Conservation (phyloP, 2,797 vertebrate species). For the Petrocephalus sullivani region DNA sequence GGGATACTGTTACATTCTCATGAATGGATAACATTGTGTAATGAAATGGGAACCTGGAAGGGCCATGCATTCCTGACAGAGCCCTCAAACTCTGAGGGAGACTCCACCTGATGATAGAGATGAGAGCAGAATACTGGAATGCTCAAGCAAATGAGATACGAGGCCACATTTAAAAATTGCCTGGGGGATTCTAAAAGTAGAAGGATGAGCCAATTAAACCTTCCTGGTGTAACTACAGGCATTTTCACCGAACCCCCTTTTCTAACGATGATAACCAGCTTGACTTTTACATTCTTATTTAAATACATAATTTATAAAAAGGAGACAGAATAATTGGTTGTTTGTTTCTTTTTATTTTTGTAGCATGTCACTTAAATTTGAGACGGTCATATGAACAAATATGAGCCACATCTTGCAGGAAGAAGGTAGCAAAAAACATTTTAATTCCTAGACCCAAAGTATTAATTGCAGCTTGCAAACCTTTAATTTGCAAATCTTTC, state of each 20-base stretch:
- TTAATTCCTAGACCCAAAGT: neutral
- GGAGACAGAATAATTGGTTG: neutral
- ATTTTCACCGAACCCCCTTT: neutral
- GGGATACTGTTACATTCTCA: neutral
- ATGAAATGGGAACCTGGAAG: neutral
- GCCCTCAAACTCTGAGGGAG: neutral
- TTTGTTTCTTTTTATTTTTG: neutral
- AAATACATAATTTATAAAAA: neutral
- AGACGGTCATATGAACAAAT: neutral
- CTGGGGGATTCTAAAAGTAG: neutral
- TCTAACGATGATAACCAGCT: neutral
- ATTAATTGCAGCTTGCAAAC: neutral
- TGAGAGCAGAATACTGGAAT: neutral
- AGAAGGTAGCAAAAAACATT: neutral
- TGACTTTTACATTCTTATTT: slow-evolving; percentile 2
- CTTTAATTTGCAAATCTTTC: neutral
- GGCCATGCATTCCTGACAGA: neutral
- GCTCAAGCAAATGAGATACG: neutral
- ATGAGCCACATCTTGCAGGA: neutral
- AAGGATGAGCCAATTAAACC: slow-evolving; percentile 8
- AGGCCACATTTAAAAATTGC: neutral
- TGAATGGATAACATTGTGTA: neutral
- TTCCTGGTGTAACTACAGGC: neutral
- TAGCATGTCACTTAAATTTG: neutral
- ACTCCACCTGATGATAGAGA: neutral